Evolutionary conservation across 2,113 vertebrate genomes (phyloP), one percentile per base, ranked within the genome.

Genomic region (Lutjanus erythropterus): DNA sequence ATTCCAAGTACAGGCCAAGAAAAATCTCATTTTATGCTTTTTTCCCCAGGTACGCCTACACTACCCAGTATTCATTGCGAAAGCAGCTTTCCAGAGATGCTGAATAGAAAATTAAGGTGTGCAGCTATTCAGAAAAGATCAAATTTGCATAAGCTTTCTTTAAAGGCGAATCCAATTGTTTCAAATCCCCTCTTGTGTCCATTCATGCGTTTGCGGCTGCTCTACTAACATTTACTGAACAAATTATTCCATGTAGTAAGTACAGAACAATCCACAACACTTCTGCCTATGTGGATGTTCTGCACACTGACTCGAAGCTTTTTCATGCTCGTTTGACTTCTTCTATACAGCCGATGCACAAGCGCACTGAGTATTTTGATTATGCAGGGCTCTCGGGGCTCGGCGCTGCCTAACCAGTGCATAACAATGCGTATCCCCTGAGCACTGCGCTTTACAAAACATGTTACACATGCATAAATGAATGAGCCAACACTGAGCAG

Each of bases 261-360:
- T 14, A 33, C n/a, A 68, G 23, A 74, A 46, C 23, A 61, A 66
- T 16, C 9, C 44, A 16, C 49, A 29, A 29, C 55, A 25, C 18
- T 60, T 49, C 21, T 70, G 16, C 62, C 55, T 3, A 31, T 69
- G 62, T n/a, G 35, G 29, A n/a, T 64, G 64, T 49, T 60, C 39
- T 65, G 78, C 71, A 75, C 42, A 56, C 33, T 12, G 16, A 67
- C 58, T 73, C 68, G 44, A 60, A 70, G 72, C 72, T 27, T 46
- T 52, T 71, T 90, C 79, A 83, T 61, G 81, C 75, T 72, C 70
- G 71, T 71, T 71, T 75, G 58, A 77, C 56, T 85, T 68, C 71
- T 10, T 66, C 65, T 50, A 10, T 18, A 42, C 44, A 68, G 66
- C 18, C 49, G 65, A 27, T 55, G 67, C 74, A 75, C 64, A 73